Conservation (phyloP, 2,797 vertebrate genomes). For the Paedocypris micromegethes region DNA sequence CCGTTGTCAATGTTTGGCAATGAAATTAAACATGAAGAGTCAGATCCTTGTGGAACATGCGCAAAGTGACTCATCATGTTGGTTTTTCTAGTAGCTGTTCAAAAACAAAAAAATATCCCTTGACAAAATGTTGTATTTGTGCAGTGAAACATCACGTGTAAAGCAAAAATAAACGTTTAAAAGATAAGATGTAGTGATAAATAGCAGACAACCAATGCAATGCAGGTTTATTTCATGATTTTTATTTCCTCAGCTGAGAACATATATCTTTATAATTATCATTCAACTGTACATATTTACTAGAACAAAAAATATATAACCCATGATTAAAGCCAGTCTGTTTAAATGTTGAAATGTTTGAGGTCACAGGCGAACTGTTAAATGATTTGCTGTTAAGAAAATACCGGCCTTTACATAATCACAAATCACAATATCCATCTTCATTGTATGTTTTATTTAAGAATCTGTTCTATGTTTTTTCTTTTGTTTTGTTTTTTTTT, state of each 20-base stretch:
- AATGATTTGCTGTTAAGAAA: conserved; percentile 47
- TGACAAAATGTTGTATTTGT: too few relatives aligned
- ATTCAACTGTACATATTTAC: conserved; percentile 49
- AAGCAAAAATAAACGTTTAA: background rate
- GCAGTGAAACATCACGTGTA: too few relatives aligned
- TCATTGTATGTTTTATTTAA: too few relatives aligned
- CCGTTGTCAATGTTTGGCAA: too few relatives aligned
- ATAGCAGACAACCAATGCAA: background rate
- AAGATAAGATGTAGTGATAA: background rate
- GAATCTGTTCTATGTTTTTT: too few relatives aligned
- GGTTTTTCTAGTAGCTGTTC: too few relatives aligned
- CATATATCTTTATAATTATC: conserved; percentile 40
- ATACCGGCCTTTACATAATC: conserved; percentile 35
- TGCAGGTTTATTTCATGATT: conserved; percentile 28
- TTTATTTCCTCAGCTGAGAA: conserved; percentile 39
- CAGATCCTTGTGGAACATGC: too few relatives aligned
- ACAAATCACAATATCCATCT: background rate
- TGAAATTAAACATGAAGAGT: too few relatives aligned
- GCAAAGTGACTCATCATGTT: too few relatives aligned
- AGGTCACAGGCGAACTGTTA: conserved; percentile 37
- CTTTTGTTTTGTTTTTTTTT: too few relatives aligned
- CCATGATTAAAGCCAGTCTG: conserved; percentile 38
- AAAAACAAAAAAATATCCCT: too few relatives aligned
- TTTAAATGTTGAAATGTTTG: conserved; percentile 18
- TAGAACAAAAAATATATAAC: conserved; percentile 50